phyloP scores from a whole-genome alignment of 2,797 vertebrate species.

The Poecilia picta region DNA sequence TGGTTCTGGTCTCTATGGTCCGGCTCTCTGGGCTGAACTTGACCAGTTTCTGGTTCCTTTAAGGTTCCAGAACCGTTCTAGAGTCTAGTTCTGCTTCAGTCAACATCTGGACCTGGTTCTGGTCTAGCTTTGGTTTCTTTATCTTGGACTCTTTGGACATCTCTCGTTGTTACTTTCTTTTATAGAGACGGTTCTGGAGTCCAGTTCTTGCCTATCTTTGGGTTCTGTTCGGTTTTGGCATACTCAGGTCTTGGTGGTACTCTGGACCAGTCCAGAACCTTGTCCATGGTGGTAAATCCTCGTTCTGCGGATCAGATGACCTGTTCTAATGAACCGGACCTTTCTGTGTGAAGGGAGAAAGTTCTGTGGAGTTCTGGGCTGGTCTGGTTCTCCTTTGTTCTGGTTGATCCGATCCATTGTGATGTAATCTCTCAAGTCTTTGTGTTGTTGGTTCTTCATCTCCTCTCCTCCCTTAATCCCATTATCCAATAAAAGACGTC shows the following conservation, averaged over 20 bases:
- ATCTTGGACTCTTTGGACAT: neutral
- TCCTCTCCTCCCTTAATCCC: slow-evolving; percentile 32
- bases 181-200: neutral
- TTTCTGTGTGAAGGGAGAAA: neutral
- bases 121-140: neutral
- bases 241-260: neutral
- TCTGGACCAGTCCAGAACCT: neutral
- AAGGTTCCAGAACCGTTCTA: neutral
- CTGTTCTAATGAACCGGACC: neutral
- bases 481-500: slow-evolving; percentile 65
- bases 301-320: slow-evolving; percentile 50
- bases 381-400: neutral
- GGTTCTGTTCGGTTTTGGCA: neutral
- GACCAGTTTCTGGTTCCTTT: neutral
- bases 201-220: neutral
- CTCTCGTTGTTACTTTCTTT: neutral
- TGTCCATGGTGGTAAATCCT: neutral
- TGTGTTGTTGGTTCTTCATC: neutral
- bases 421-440: neutral
- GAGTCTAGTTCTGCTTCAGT: neutral
- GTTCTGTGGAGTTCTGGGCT: neutral
- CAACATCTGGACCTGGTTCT: neutral
- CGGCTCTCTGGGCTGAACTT: neutral
- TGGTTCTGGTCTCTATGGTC: neutral
- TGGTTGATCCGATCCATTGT: neutral